Evolutionary conservation across 2,797 vertebrate genomes (phyloP).

Genomic region (Caiman crocodilus): DNA sequence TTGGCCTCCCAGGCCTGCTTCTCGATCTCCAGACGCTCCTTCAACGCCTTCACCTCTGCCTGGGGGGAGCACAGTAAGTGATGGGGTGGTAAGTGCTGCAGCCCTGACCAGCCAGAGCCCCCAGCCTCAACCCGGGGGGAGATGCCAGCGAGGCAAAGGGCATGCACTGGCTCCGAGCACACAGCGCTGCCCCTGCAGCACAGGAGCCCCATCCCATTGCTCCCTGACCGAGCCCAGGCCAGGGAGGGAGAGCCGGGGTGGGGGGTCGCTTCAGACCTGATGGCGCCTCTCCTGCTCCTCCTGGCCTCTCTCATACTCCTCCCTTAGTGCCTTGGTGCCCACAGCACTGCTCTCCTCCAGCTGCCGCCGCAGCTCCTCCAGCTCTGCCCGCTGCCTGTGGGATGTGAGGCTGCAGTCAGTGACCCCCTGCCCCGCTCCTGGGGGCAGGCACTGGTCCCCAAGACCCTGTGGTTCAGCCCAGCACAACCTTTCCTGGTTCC

Average conservation of each 20-base stretch:
- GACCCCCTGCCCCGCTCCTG: accelerated
- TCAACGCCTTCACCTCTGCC: constrained; percentile 89
- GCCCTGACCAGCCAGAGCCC: accelerated
- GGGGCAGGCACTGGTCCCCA: background rate
- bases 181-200: background rate
- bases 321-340: constrained; percentile 83
- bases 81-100: too few species aligned
- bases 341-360: constrained; percentile 89
- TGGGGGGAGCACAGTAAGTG: constrained; percentile 51
- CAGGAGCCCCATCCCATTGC: too few species aligned
- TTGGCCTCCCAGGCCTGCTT: constrained; percentile 92
- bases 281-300: constrained; percentile 93
- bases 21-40: constrained; percentile 88
- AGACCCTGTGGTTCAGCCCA: background rate
- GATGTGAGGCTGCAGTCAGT: background rate
- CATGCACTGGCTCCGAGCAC: background rate
- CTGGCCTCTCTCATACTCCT: constrained; percentile 88
- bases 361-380: constrained; percentile 89
- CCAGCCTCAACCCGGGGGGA: accelerated
- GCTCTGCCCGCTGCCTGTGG: constrained; percentile 89
- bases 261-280: constrained; percentile 83
- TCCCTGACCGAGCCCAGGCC: too few species aligned
- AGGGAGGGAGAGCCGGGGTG: too few species aligned
- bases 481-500: background rate
- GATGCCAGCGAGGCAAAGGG: too few species aligned